Evolutionary conservation across 2,113 vertebrate genomes (phyloP).

Genomic region (Thermophis baileyi): DNA sequence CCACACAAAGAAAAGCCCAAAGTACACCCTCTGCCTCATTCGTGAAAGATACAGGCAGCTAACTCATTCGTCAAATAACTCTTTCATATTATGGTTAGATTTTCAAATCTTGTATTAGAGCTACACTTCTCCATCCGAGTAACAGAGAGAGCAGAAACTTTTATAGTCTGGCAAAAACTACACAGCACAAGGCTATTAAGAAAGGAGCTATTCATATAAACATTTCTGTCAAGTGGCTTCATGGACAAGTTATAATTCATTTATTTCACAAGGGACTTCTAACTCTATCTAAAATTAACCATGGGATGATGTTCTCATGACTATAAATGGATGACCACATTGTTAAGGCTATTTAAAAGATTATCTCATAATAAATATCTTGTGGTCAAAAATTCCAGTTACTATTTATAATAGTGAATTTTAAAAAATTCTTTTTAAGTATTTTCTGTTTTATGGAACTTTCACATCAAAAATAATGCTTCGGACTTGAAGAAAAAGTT

Average conservation of each 20-base stretch:
- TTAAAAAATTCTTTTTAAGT: background rate
- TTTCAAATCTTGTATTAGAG: background rate
- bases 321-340: background rate
- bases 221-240: background rate
- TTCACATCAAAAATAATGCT: background rate
- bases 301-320: background rate
- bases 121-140: background rate
- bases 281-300: constrained; percentile 8
- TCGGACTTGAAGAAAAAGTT: background rate
- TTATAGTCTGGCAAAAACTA: background rate
- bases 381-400: background rate
- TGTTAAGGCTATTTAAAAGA: constrained; percentile 13
- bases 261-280: constrained; percentile 5
- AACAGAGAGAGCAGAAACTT: background rate
- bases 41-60: too few relatives aligned
- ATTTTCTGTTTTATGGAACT: background rate
- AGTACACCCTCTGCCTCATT: too few relatives aligned
- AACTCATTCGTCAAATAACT: background rate
- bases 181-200: background rate
- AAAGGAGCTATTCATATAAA: background rate
- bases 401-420: constrained; percentile 11
- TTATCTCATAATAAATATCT: constrained; percentile 1
- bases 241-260: constrained; percentile 5
- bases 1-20: too few relatives aligned
- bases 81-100: background rate